Conservation (phyloP, 2,113 vertebrate genomes). For the Megalops atlanticus region DNA sequence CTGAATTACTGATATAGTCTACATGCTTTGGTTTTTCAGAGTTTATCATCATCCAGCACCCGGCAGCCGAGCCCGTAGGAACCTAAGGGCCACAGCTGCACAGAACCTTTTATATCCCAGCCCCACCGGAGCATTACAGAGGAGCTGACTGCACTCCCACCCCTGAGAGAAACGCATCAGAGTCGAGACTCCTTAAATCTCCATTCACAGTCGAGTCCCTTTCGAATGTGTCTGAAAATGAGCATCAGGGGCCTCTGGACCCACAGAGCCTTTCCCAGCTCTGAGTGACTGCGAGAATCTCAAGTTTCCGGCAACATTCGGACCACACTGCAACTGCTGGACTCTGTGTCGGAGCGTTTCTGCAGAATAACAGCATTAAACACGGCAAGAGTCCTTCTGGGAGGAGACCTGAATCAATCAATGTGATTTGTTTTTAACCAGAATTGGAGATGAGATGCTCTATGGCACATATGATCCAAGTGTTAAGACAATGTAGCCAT, state of each 20-base stretch:
- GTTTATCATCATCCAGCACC: too few relatives aligned
- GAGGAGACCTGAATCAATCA: not conserved
- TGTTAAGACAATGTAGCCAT: not conserved
- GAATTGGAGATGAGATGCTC: not conserved
- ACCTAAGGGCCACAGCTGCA: too few relatives aligned
- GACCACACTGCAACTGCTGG: constrained; percentile 51
- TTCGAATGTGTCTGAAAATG: constrained; percentile 76
- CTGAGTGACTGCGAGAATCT: too few relatives aligned
- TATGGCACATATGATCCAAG: not conserved
- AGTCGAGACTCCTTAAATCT: too few relatives aligned
- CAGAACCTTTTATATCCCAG: too few relatives aligned
- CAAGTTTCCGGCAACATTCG: constrained; percentile 49
- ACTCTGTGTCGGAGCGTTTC: constrained; percentile 47
- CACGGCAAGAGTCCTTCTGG: constrained; percentile 57
- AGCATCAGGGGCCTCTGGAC: constrained; percentile 72
- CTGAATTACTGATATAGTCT: too few relatives aligned
- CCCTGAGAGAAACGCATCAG: too few relatives aligned
- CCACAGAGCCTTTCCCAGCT: constrained; percentile 65
- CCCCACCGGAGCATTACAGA: too few relatives aligned
- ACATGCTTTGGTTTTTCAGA: too few relatives aligned
- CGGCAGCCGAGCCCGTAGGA: too few relatives aligned
- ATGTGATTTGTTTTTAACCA: not conserved
- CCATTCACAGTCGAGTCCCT: constrained; percentile 64
- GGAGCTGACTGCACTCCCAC: too few relatives aligned
- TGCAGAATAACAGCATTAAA: constrained; percentile 58